Evolutionary conservation across 1,140 invertebrate species (phyloP), one percentile per base, ranked within the genome.

Genomic region (Polypedilum vanderplanki): DNA sequence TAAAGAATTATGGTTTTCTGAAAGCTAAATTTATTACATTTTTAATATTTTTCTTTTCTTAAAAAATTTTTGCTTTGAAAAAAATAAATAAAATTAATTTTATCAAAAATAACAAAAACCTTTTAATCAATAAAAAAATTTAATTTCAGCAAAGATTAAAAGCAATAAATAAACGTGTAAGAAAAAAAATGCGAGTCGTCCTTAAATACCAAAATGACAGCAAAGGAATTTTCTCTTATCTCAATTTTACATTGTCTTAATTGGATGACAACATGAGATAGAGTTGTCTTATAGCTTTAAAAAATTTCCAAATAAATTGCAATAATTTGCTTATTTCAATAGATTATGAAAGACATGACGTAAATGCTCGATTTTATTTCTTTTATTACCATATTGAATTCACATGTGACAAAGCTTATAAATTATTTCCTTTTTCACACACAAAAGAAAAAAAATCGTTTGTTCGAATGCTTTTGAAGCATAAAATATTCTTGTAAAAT

Each of bases 241-340:
- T 57, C 46, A n/a, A n/a, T n/a, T n/a, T n/a, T 57, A 12, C 8
- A 46, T 46, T 46, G 15, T 12, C 46, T 57, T 57, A 57, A 57
- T 57, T 57, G 46, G 46, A 57, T 57, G 46, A 57, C 46, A 57
- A 57, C n/a, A 57, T 57, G 46, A 57, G n/a, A n/a, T 57, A n/a
- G 46, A 57, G 24, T 33, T 33, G 24, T 33, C 5, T 33, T 33
- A 3, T 33, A n/a, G n/a, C 5, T 33, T 33, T 33, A 33, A 57
- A 57, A 46, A 57, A 12, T 1, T 8, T 12, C 15, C 15, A 57
- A n/a, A 57, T 57, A 57, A 57, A 57, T 57, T 57, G 46, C 46
- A 57, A 57, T 57, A 57, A 57, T 57, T 57, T 57, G 46, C 46
- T 57, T 57, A 57, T 4, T 57, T 57, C 46, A 57, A 57, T 57